phyloP scores from a whole-genome alignment of 2,888 invertebrate genomes.

The Hymenopus coronatus region DNA sequence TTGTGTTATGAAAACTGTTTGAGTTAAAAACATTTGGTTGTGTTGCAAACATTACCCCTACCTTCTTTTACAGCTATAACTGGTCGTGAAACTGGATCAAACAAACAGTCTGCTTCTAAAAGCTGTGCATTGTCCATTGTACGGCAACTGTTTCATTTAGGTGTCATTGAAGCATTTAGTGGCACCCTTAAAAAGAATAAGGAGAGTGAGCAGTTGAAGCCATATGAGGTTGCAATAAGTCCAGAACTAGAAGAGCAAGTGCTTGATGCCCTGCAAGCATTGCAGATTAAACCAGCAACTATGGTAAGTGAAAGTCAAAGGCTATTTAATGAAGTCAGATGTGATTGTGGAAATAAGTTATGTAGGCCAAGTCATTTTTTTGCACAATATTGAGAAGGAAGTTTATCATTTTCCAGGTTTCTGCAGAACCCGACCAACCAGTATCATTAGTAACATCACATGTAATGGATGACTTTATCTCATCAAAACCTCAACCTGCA shows the following conservation, averaged over 20 bases:
- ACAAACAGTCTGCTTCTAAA: conserved; percentile 94
- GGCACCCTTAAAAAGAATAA: conserved; percentile 81
- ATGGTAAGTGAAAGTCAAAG: conserved; percentile 27
- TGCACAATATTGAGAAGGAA: neutral
- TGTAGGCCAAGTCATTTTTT: too few species aligned
- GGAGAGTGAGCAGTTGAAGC: conserved; percentile 69
- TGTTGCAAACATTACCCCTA: too few species aligned
- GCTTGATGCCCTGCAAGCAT: conserved; percentile 54
- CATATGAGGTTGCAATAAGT: conserved; percentile 73
- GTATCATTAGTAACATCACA: conserved; percentile 56
- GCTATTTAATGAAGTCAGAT: too few species aligned
- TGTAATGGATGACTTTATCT: conserved; percentile 62
- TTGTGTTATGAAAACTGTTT: too few species aligned
- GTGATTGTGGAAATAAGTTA: too few species aligned
- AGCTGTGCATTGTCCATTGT: conserved; percentile 94
- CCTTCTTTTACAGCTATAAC: conserved; percentile 42
- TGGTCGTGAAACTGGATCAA: conserved; percentile 92
- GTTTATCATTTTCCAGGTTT: neutral
- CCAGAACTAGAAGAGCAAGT: conserved; percentile 66
- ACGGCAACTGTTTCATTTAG: conserved; percentile 89
- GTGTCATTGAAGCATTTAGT: conserved; percentile 85
- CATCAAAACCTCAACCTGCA: conserved; percentile 59
- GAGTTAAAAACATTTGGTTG: too few species aligned
- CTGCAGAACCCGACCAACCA: conserved; percentile 38
- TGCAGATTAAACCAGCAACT: conserved; percentile 30